Conservation (phyloP, 2,113 vertebrate species). For the Colossoma macropomum region DNA sequence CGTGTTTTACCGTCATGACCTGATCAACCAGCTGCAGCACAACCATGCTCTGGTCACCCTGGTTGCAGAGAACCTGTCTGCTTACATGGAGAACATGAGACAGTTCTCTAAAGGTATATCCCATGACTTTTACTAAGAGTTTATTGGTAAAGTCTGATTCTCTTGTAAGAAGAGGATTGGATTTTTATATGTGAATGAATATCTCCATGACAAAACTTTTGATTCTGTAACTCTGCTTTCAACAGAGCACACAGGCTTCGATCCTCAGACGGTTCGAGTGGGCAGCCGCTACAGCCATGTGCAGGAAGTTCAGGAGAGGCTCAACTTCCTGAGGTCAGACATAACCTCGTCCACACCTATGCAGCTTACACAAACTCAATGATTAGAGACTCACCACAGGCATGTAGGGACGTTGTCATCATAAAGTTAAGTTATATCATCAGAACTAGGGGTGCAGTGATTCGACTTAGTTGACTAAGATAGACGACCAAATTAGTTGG, state of each 20-base stretch:
- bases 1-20: slow-evolving; percentile 97
- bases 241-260: slow-evolving; percentile 92
- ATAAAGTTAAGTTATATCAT: background rate
- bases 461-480: too few species aligned
- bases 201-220: background rate
- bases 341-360: background rate
- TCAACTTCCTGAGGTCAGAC: slow-evolving; percentile 93
- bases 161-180: too few species aligned
- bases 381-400: background rate
- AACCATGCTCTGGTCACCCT: slow-evolving; percentile 96
- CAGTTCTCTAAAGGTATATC: slow-evolving; percentile 91
- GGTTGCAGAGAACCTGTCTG: slow-evolving; percentile 96
- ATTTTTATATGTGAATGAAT: too few species aligned
- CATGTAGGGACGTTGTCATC: too few species aligned
- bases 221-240: background rate
- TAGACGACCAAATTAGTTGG: too few species aligned
- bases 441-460: too few species aligned
- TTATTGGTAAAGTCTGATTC: too few species aligned
- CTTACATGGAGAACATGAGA: slow-evolving; percentile 98
- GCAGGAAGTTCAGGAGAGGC: slow-evolving; percentile 96
- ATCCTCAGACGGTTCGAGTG: slow-evolving; percentile 94
- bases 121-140: too few species aligned
- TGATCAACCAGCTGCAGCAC: slow-evolving; percentile 99
- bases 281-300: slow-evolving; percentile 97
- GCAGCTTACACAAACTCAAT: background rate